Evolutionary conservation across 2,797 vertebrate species (phyloP).

Genomic region (Etheostoma nigrum): DNA sequence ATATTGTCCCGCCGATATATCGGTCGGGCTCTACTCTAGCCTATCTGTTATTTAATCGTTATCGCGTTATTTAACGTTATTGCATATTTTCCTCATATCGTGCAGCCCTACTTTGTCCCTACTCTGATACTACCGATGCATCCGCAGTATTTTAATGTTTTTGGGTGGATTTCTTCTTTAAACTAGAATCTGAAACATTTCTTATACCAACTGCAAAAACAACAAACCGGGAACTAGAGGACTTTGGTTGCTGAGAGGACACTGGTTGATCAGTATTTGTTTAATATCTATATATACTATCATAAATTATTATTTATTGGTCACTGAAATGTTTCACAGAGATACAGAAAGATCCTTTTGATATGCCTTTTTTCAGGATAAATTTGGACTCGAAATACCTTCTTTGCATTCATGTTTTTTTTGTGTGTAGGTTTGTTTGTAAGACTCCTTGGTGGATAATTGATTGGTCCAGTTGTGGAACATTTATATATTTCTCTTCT

Average conservation of each 20-base stretch:
- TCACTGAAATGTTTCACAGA: background rate
- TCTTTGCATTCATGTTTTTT: background rate
- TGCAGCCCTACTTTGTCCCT: background rate
- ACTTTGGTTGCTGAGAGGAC: background rate
- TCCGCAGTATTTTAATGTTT: background rate
- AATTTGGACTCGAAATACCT: background rate
- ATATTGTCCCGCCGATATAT: too few species aligned
- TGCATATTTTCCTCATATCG: too few species aligned
- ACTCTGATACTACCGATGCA: background rate
- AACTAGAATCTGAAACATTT: background rate
- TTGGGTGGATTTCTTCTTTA: background rate
- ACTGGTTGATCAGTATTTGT: background rate
- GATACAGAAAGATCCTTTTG: background rate
- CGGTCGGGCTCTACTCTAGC: too few species aligned
- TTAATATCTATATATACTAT: background rate
- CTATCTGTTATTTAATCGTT: too few species aligned
- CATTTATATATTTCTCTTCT: conserved; percentile 11
- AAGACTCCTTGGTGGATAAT: conserved; percentile 2
- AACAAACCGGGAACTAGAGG: background rate
- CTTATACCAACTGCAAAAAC: background rate
- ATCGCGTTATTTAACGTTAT: too few species aligned
- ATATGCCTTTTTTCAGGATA: background rate
- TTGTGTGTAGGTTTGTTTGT: conserved; percentile 22
- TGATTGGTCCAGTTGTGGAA: conserved; percentile 13
- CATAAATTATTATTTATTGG: background rate